These are phyloP conservation scores for Microdon myrmicae DNA, from an alignment of 2,888 invertebrate species.

Conservation along the genomic window DNA sequence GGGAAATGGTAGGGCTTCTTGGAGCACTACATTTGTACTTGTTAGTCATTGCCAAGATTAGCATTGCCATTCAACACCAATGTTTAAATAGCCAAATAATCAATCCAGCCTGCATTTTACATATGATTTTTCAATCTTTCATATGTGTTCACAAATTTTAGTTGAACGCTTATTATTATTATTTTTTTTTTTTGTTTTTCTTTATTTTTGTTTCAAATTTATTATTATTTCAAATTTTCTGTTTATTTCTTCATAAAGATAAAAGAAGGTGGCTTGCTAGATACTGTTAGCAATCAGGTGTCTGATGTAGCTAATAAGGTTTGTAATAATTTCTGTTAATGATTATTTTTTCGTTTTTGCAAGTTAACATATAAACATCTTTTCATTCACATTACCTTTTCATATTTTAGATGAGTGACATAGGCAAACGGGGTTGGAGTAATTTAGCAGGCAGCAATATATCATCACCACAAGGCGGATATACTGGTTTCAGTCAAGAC, in stretches of 20 bases:
- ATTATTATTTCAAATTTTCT: conserved; percentile 48
- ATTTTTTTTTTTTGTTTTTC: conserved; percentile 7
- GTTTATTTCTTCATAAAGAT: conserved; percentile 69
- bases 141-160: not conserved
- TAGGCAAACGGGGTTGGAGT: conserved; percentile 76
- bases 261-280: conserved; percentile 76
- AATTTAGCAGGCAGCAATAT: conserved; percentile 71
- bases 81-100: too few species aligned
- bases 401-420: conserved; percentile 71
- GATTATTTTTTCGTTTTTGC: conserved; percentile 21
- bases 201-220: conserved; percentile 51
- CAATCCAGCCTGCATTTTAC: too few species aligned
- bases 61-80: too few species aligned
- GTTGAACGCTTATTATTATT: conserved; percentile 4
- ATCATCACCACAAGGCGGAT: conserved; percentile 64
- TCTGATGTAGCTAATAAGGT: conserved; percentile 75
- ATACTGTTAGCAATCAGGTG: conserved; percentile 74
- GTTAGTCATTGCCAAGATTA: too few species aligned
- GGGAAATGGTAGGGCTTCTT: too few species aligned
- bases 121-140: not conserved
- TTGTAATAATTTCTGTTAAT: conserved; percentile 54
- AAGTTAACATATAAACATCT: not conserved
- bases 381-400: not conserved
- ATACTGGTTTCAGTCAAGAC: conserved; percentile 61
- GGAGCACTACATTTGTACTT: too few species aligned